A percentile compares a stretch with the other conserved stretches of the same genome.
These are phyloP conservation scores for Galerucella pusilla DNA, from an alignment of 2,888 invertebrate genomes.

Conservation along the genomic window DNA sequence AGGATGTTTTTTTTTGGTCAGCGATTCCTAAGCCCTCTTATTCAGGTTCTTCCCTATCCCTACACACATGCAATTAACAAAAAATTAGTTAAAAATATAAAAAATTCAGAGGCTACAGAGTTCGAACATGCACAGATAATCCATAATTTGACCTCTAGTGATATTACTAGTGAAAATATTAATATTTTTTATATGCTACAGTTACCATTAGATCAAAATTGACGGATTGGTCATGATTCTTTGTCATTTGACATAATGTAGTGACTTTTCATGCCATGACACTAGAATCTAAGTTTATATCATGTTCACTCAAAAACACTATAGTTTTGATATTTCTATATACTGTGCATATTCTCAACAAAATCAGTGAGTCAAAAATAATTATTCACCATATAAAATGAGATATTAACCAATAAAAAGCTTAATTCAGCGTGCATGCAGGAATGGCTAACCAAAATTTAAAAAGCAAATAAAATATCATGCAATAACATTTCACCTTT, in stretches of 20 bases:
- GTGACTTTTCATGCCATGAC: too few species aligned
- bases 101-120: constrained; percentile 5
- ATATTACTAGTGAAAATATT: too few species aligned
- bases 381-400: background rate
- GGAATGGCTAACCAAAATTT: constrained; percentile 1
- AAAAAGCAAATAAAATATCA: constrained; percentile 1
- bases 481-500: constrained; percentile 3
- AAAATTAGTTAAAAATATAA: constrained; percentile 48
- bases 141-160: background rate
- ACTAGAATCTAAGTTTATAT: too few species aligned
- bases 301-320: too few species aligned
- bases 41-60: constrained; percentile 53
- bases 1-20: constrained; percentile 20
- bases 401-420: constrained; percentile 9
- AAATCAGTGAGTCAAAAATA: background rate
- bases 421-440: constrained; percentile 12
- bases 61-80: constrained; percentile 53
- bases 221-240: too few species aligned
- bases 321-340: background rate
- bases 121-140: background rate
- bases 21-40: constrained; percentile 39
- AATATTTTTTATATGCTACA: too few species aligned
- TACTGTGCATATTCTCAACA: background rate
- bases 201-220: too few species aligned
- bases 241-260: too few species aligned